Conservation (phyloP, 1,140 invertebrate species). For the Patella vulgata region DNA sequence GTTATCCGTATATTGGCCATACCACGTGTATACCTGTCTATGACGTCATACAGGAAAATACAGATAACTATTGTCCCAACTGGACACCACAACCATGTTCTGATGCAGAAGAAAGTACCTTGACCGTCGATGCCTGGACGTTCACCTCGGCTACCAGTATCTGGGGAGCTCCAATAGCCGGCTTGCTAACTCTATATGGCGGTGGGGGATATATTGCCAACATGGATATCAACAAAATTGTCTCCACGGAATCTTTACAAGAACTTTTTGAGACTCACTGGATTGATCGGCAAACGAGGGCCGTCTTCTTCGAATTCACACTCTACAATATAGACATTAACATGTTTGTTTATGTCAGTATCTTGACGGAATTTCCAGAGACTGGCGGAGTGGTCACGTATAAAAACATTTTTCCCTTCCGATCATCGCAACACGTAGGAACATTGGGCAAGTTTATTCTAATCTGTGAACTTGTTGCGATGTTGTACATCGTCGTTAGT, state of each 20-base stretch:
- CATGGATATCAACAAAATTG: slow-evolving; percentile 20
- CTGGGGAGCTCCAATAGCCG: slow-evolving; percentile 39
- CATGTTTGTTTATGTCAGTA: slow-evolving; percentile 37
- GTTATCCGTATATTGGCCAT: slow-evolving; percentile 1
- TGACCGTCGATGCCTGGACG: slow-evolving; percentile 32
- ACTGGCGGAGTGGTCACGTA: slow-evolving; percentile 57
- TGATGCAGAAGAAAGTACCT: neutral
- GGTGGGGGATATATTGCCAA: slow-evolving; percentile 44
- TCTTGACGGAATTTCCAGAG: slow-evolving; percentile 65
- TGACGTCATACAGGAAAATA: slow-evolving; percentile 21
- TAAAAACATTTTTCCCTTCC: slow-evolving; percentile 30
- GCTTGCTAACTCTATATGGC: slow-evolving; percentile 34
- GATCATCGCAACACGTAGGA: slow-evolving; percentile 24
- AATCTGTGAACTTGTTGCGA: slow-evolving; percentile 24
- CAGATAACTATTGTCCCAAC: slow-evolving; percentile 14
- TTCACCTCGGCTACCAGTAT: slow-evolving; percentile 28
- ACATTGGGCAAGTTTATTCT: slow-evolving; percentile 16
- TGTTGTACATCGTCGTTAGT: slow-evolving; percentile 16
- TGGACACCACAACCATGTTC: slow-evolving; percentile 26
- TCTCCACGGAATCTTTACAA: slow-evolving; percentile 39
- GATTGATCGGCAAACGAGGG: slow-evolving; percentile 69
- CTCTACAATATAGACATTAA: slow-evolving; percentile 67
- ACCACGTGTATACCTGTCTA: slow-evolving; percentile 21
- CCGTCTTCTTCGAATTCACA: slow-evolving; percentile 70
- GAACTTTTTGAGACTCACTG: slow-evolving; percentile 61